Evolutionary conservation across 2,888 invertebrate genomes (phyloP), one percentile per base, ranked within the genome.

Genomic region (Phasia obesa): DNA sequence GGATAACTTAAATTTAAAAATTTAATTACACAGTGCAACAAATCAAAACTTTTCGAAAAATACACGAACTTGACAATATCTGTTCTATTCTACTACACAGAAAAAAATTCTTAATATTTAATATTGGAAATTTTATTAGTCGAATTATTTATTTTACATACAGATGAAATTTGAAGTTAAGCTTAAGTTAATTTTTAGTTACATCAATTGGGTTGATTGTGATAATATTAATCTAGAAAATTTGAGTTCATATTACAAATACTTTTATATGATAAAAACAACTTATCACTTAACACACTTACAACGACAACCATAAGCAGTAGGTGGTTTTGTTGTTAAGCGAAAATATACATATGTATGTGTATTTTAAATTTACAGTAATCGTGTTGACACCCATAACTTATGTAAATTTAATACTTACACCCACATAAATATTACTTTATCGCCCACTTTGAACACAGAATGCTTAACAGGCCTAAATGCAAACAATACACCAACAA

Each of bases 381-480:
- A 70, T 59, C 51, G 17, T 59, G 78, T 47, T 78, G 70, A 78
- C 70, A 70, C 75, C 70, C 78, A 65, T 70, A 65, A 79, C 60
- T 83, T 78, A 78, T 83, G 78, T 65, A 78, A 78, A 78, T 75
- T 75, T 83, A 27, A 44, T 53, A 51, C 57, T 62, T 53, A 35
- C 70, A 82, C 23, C 11, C 35, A 35, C 11, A 59, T 78, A 53
- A 53, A 44, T 19, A 69, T 69, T 70, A 78, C 44, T 59, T 70
- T 74, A 17, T 27, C 55, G 13, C 5, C 64, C 47, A 27, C 59
- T 53, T 67, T 13, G 2, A 49, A 19, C 44, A 21, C 23, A 38
- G 9, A 9, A 19, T 35, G 17, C 9, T 17, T 38, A 35, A 1
- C 35, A 51, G 23, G 47, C 59, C 35, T 19, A 35, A 31, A 35